A percentile compares a stretch with the other conserved stretches of the same genome.
Evolutionary conservation across 2,113 vertebrate species (phyloP).

Genomic region (Hepsetus odoe): DNA sequence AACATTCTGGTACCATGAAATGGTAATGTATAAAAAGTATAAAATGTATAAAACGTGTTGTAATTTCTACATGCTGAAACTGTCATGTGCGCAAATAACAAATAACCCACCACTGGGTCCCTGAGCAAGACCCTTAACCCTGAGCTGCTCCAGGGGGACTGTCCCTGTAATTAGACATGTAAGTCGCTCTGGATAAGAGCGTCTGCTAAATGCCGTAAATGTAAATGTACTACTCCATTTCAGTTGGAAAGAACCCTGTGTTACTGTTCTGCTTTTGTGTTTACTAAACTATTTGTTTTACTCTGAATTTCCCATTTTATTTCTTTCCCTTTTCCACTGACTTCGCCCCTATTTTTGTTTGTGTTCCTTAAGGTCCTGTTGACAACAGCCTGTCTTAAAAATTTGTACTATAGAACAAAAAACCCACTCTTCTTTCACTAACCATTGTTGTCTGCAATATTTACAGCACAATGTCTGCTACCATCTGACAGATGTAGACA

Average conservation of each 20-base stretch:
- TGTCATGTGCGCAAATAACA: too few relatives aligned
- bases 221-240: too few relatives aligned
- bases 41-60: too few relatives aligned
- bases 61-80: too few relatives aligned
- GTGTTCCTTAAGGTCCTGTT: background rate
- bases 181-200: too few relatives aligned
- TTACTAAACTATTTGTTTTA: background rate
- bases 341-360: background rate
- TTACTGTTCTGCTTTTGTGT: background rate
- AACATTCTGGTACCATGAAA: too few relatives aligned
- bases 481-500: background rate
- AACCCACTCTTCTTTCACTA: background rate
- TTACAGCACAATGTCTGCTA: background rate
- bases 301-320: background rate
- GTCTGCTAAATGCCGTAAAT: too few relatives aligned
- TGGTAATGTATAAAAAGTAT: too few relatives aligned
- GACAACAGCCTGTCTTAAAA: background rate
- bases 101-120: too few relatives aligned
- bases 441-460: background rate
- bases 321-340: background rate
- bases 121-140: too few relatives aligned
- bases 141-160: too few relatives aligned
- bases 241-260: background rate
- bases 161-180: too few relatives aligned
- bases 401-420: slow-evolving; percentile 13